A percentile compares a stretch with the other conserved stretches of the same genome.
phyloP scores from a whole-genome alignment of 1,140 invertebrate species.

The Calephelis nemesis region DNA sequence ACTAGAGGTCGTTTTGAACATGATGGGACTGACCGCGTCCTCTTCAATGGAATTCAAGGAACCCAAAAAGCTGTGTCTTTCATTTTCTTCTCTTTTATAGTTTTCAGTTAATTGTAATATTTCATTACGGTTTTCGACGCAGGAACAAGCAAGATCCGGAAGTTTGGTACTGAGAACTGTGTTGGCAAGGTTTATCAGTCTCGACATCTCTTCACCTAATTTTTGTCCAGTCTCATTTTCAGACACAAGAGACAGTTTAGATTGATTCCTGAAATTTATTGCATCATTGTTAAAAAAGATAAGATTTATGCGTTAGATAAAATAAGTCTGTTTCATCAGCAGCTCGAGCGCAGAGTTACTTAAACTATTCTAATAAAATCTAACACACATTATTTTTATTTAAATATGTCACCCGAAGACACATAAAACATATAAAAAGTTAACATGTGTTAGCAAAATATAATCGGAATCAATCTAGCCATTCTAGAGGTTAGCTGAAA shows the following conservation, averaged over 20 bases:
- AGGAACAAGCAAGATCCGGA: slow-evolving; percentile 59
- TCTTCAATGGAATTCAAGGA: slow-evolving; percentile 43
- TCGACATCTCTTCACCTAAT: slow-evolving; percentile 64
- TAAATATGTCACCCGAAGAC: too few species aligned
- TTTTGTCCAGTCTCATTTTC: slow-evolving; percentile 58
- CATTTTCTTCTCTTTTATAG: slow-evolving; percentile 36
- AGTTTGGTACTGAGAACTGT: slow-evolving; percentile 69
- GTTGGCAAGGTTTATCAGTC: slow-evolving; percentile 72
- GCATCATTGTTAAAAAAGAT: background rate
- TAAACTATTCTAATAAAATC: too few species aligned
- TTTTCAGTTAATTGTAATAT: slow-evolving; percentile 33
- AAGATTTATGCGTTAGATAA: too few species aligned
- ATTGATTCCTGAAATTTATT: slow-evolving; percentile 55
- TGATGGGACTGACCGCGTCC: slow-evolving; percentile 40
- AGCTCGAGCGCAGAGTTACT: too few species aligned
- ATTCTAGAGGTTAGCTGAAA: too few species aligned
- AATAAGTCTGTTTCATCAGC: too few species aligned
- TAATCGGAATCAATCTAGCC: too few species aligned
- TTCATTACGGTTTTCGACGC: slow-evolving; percentile 36
- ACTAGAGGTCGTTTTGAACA: slow-evolving; percentile 38
- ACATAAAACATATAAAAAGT: too few species aligned
- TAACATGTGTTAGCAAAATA: too few species aligned
- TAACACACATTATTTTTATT: too few species aligned
- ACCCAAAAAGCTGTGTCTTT: slow-evolving; percentile 28
- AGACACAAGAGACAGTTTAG: slow-evolving; percentile 53